These are phyloP conservation scores for Druon quercuslanigerum DNA, from an alignment of 1,140 invertebrate species.

Conservation along the genomic window DNA sequence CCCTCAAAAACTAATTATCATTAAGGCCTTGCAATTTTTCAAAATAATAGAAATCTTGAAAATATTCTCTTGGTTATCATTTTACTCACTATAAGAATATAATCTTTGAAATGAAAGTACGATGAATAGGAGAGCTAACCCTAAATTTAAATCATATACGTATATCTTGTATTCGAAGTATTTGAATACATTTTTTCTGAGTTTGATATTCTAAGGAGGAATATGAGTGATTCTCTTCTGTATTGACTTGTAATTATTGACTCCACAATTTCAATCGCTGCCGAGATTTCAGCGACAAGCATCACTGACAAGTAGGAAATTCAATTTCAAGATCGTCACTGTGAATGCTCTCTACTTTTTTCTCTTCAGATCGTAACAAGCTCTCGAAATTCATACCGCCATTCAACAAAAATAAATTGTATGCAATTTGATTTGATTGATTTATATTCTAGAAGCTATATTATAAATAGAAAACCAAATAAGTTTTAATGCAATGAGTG, in stretches of 20 bases:
- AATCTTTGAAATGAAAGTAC: too few relatives aligned
- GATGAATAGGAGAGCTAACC: too few relatives aligned
- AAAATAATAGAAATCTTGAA: not conserved
- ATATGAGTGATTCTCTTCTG: not conserved
- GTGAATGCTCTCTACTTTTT: not conserved
- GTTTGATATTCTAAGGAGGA: conserved; percentile 3
- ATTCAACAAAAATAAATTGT: too few relatives aligned
- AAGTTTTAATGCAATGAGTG: too few relatives aligned
- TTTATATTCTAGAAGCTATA: too few relatives aligned
- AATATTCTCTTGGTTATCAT: not conserved
- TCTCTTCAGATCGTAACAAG: not conserved
- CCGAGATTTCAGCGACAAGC: conserved; percentile 2
- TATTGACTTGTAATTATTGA: conserved; percentile 13
- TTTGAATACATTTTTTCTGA: not conserved
- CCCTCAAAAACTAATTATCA: not conserved
- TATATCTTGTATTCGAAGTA: not conserved
- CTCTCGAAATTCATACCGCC: too few relatives aligned
- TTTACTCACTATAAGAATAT: too few relatives aligned
- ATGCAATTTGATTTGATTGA: too few relatives aligned
- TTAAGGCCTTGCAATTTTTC: not conserved
- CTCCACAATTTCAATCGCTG: conserved; percentile 11
- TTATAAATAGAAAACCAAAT: too few relatives aligned
- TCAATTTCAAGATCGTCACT: conserved; percentile 6
- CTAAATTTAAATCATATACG: not conserved
- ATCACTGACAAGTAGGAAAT: conserved; percentile 28